Base-by-base conservation (phyloP, 2,797 vertebrate species). In the Galaxias olidus region DNA sequence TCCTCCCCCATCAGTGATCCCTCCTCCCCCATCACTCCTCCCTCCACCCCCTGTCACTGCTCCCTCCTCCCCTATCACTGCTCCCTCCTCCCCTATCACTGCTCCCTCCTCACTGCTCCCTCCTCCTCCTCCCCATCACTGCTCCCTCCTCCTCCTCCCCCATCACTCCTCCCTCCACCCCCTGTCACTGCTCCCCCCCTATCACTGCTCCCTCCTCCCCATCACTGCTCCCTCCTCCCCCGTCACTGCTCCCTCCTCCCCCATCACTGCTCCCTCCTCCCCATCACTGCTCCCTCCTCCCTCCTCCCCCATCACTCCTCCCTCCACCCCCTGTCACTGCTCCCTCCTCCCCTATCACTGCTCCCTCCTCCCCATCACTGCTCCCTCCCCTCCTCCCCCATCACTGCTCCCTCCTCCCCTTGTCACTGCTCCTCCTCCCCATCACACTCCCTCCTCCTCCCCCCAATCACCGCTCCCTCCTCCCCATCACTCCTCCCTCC, bases 191-290 rank as follows among this genome's bases (percentile, higher is more conserved):
- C n/a, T n/a, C n/a, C 30, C 73, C 66, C 55, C 54, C 43, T 60
- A 59, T 66, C 78, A 77, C 74, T 45, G 71, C 40, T 72, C 41
- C 40, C 66, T 71, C 52, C 69, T 63, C 70, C 68, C 69, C 51
- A 61, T 58, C 60, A 52, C 61, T n/a, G n/a, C n/a, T n/a, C n/a
- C n/a, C n/a, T n/a, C n/a, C n/a, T n/a, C n/a, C n/a, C n/a, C n/a
- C 6, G 30, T 30, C 30, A 30, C 6, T 2, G 30, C 30, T 30
- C 30, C 30, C 30, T 6, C 30, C 73, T n/a, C 66, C 55, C 54
- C 43, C 58, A 59, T 66, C 78, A 77, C 74, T 45, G 71, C 40
- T 72, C 41, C 40, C 66, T 71, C 52, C 69, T 63, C 70, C 68
- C 69, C 51, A 61, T 58, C 60, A 52, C 61, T n/a, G n/a, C n/a